Base-by-base conservation (phyloP, 1,140 invertebrate genomes). In the Anadara kagoshimensis region DNA sequence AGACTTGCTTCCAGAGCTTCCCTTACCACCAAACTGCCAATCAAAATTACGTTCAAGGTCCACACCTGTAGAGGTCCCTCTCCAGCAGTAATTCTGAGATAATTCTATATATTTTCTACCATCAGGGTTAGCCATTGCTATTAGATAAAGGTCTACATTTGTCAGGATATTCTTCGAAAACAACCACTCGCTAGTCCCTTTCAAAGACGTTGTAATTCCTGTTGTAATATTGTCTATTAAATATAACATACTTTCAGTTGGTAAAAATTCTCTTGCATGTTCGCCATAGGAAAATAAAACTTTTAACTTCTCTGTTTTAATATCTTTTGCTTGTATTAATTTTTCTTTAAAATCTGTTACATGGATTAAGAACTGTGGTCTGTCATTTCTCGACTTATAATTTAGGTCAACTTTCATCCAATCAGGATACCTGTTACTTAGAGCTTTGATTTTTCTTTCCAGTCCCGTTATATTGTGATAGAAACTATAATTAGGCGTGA, bases 31-130 rank as follows among this genome's bases (percentile, higher is more conserved):
- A 84, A 81, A 88, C 69, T 87, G 75, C 86, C 86, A 88, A 43
- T 85, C 86, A 83, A 87, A 88, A 66, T 88, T 88, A 22, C 87
- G 73, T 59, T 88, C 86, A 5, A 88, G 53, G 66, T 88, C 87
- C 3, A 87, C 84, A 24, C 87, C 87, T 12, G 73, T 76, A 29
- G 76, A 78, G 11, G 85, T 88, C 22, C 86, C 86, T 62, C 86
- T 59, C 86, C 86, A 88, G 66, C 86, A 88, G 65, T 84, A 87
- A 75, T 88, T 88, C 0, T 80, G 58, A 5, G 80, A 78, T 56
- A 67, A 70, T 71, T 88, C 86, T 22, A 88, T 57, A 69, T 80
- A 69, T 18, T 57, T 45, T 18, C 85, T 64, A n/a, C 86, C 86
- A 84, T 88, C 86, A 51, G 86, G 86, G 73, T 88, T 88, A 5